These are phyloP conservation scores for Alosa sapidissima DNA, from an alignment of 2,797 vertebrate genomes.

Conservation along the genomic window DNA sequence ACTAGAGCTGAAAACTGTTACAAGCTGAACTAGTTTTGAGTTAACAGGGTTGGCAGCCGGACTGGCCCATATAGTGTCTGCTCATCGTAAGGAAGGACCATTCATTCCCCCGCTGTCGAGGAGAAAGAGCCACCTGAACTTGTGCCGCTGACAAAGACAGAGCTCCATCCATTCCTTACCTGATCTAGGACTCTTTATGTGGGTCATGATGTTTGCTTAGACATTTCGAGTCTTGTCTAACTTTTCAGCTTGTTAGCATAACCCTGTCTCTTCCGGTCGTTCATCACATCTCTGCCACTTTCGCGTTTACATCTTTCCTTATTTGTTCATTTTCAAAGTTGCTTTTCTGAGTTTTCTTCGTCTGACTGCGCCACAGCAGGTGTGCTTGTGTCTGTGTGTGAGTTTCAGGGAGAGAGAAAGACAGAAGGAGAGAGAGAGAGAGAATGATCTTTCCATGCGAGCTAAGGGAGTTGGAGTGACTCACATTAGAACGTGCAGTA, in stretches of 20 bases:
- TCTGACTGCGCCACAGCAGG: background rate
- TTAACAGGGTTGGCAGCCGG: slow-evolving; percentile 13
- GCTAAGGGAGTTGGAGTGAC: background rate
- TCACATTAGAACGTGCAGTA: slow-evolving; percentile 14
- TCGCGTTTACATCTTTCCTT: background rate
- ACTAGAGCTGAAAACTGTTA: slow-evolving; percentile 22
- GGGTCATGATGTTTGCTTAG: slow-evolving; percentile 19
- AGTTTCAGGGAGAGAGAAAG: background rate
- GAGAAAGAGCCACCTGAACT: slow-evolving; percentile 18
- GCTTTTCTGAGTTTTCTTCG: background rate
- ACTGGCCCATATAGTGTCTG: slow-evolving; percentile 11
- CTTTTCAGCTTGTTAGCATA: slow-evolving; percentile 25
- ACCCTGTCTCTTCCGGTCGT: slow-evolving; percentile 20
- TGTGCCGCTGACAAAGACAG: slow-evolving; percentile 12
- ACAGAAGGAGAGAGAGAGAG: background rate
- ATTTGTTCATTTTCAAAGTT: slow-evolving; percentile 20
- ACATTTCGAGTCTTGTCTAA: slow-evolving; percentile 12
- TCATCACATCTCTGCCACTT: slow-evolving; percentile 15
- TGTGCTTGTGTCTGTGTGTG: slow-evolving; percentile 3
- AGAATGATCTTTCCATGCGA: background rate
- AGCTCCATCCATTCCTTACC: slow-evolving; percentile 16
- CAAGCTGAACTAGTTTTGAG: slow-evolving; percentile 22
- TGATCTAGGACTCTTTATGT: slow-evolving; percentile 23
- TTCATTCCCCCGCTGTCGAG: slow-evolving; percentile 18
- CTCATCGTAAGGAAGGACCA: slow-evolving; percentile 13